Evolutionary conservation across 2,113 vertebrate species (phyloP), one percentile per base, ranked within the genome.

Genomic region (Catharus fuscescens): DNA sequence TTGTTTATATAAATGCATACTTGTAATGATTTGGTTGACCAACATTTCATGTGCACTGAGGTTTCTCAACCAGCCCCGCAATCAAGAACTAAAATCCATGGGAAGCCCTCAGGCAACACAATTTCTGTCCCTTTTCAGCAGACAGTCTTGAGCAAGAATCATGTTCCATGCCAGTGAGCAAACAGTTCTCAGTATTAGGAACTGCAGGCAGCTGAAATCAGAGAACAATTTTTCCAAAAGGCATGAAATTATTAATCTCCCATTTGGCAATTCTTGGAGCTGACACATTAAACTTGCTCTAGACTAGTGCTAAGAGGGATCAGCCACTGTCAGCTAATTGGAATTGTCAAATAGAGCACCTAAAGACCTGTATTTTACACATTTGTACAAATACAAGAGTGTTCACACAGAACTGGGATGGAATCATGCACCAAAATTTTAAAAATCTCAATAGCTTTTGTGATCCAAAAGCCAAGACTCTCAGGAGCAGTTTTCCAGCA

Each of bases 1-100:
- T 20, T 0, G 1, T 44, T 59, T 10, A 62, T 23, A 56, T 7
- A 26, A 44, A 79, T 10, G 5, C 5, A 0, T 12, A n/a, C 7
- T 52, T 76, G 32, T 9, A 52, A 59, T 38, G 25, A 76, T 45
- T 44, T 65, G n/a, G 23, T 2, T 72, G 50, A 59, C 53, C n/a
- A 80, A 65, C 23, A 34, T 28, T 62, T 59, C 32, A 59, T 4
- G 19, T 23, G 42, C 38, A 59, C 15, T 4, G 19, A 79, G 11
- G 44, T 34, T 50, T 47, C 50, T 76, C 45, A 82, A 21, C 16
- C 32, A n/a, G 18, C 18, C 31, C 1, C 65, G 54, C 62, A 77
- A 42, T 70, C 62, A 88, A 72, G 76, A 88, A 47, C 32, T 54
- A 54, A 57, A 77, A 80, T 7, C 12, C 25, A 42, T 1, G 12